phyloP scores from a whole-genome alignment of 1,140 invertebrate genomes.

The Halyomorpha halys region DNA sequence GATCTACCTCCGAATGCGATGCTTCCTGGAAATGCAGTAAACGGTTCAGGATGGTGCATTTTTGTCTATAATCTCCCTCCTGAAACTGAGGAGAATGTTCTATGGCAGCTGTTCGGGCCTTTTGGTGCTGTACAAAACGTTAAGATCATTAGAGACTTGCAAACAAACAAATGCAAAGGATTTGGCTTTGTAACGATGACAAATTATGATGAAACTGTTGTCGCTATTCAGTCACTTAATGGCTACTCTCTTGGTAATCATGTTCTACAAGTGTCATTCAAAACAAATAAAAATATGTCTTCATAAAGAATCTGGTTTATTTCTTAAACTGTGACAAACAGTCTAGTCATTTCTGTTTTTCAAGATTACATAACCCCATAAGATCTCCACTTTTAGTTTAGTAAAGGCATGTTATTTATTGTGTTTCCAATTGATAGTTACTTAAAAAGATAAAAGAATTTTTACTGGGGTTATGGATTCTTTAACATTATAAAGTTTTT shows the following conservation, averaged over 20 bases:
- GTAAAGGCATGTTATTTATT: too few species aligned
- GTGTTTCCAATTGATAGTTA: too few species aligned
- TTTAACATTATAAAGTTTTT: too few species aligned
- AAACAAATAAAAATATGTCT: constrained; percentile 70
- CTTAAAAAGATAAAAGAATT: too few species aligned
- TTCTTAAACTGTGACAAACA: constrained; percentile 19
- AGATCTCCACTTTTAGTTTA: too few species aligned
- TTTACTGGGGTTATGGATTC: too few species aligned
- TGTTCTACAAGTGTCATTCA: constrained; percentile 97
- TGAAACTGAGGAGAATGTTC: constrained; percentile 94
- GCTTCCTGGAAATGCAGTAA: constrained; percentile 69
- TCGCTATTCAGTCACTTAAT: constrained; percentile 95
- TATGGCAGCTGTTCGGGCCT: constrained; percentile 98
- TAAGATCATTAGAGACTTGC: constrained; percentile 92
- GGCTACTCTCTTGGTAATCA: constrained; percentile 95
- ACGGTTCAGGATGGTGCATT: constrained; percentile 89
- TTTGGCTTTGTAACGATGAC: constrained; percentile 99
- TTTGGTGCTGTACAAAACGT: constrained; percentile 98
- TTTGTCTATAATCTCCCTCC: constrained; percentile 98
- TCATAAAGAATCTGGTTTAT: constrained; percentile 7
- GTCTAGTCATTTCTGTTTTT: constrained; percentile 29
- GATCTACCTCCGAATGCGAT: constrained; percentile 74
- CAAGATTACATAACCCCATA: constrained; percentile 26
- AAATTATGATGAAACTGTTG: constrained; percentile 95
- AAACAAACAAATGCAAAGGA: constrained; percentile 98